Evolutionary conservation across 2,797 vertebrate genomes (phyloP).

Genomic region (Tachyglossus aculeatus): DNA sequence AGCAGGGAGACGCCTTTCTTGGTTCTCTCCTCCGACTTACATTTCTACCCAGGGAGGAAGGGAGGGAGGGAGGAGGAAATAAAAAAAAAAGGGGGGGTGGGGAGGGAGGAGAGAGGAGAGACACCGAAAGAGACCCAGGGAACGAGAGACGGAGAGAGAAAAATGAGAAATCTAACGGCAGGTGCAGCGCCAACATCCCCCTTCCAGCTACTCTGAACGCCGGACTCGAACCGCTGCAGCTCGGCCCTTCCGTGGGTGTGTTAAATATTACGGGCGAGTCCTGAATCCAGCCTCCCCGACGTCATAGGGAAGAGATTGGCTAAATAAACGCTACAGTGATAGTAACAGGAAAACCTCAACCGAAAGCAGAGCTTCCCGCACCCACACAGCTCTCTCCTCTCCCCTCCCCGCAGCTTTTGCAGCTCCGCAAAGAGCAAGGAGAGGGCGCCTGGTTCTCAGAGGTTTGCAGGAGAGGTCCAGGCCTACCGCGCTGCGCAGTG

Average conservation of each 20-base stretch:
- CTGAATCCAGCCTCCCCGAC: slow-evolving; percentile 87
- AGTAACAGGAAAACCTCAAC: slow-evolving; percentile 80
- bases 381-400: slow-evolving; percentile 33
- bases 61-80: neutral
- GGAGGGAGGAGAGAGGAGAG: neutral
- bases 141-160: neutral
- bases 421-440: slow-evolving; percentile 80
- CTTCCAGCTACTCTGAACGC: slow-evolving; percentile 61
- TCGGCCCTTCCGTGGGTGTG: slow-evolving; percentile 79
- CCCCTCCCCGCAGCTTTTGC: slow-evolving; percentile 71
- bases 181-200: slow-evolving; percentile 73
- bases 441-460: slow-evolving; percentile 80
- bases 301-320: slow-evolving; percentile 92
- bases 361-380: slow-evolving; percentile 46
- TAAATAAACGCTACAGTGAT: slow-evolving; percentile 78
- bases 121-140: neutral
- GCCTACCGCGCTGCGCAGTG: neutral
- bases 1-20: slow-evolving; percentile 21
- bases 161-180: slow-evolving; percentile 67
- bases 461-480: slow-evolving; percentile 15
- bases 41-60: slow-evolving; percentile 40
- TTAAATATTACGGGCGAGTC: slow-evolving; percentile 88
- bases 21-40: slow-evolving; percentile 55
- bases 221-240: slow-evolving; percentile 61
- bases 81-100: neutral